Evolutionary conservation across 2,113 vertebrate genomes (phyloP), one percentile per base, ranked within the genome.

Genomic region (Poeciliopsis occidentalis): DNA sequence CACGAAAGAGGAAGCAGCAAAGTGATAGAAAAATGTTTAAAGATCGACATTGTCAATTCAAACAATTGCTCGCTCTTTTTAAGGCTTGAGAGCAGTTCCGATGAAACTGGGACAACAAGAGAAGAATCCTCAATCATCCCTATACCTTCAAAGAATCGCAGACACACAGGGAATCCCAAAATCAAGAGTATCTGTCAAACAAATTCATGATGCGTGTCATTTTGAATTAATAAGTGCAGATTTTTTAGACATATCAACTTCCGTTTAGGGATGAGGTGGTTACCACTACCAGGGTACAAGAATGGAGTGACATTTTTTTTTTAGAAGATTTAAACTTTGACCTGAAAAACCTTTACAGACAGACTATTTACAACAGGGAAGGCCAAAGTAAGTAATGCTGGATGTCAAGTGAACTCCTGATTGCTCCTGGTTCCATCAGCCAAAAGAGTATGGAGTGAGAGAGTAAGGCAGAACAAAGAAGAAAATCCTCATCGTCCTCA

Each of bases 401-500:
- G n/a, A n/a, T n/a, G n/a, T n/a, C 37, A 71, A 54, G 24, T 57
- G 22, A 76, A 69, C 47, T 70, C 19, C 69, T 66, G 54, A 37
- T 74, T 31, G 44, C 47, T 29, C 71, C 60, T 32, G 41, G 61
- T 30, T 64, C 41, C 51, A 30, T 67, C 22, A 47, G n/a, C 22
- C 51, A 54, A 54, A 44, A 3, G 41, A 4, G 44, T 47, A 17
- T 47, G 44, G 44, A 47, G 15, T 47, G 15, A 47, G 15, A 44
- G 13, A 47, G 39, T 27, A 11, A 77, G 64, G 77, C 74, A 78
- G 72, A 81, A 57, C 24, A 47, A 70, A 67, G 39, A 22, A 41
- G 72, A 79, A 73, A 54, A 24, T 54, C 5, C 4, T 54, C 22
- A 54, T 79, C 47, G 83, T 76, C 77, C 77, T 85, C 61, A 37